These are phyloP conservation scores for Hydropsyche betteni DNA, from an alignment of 2,888 invertebrate genomes.

Conservation along the genomic window DNA sequence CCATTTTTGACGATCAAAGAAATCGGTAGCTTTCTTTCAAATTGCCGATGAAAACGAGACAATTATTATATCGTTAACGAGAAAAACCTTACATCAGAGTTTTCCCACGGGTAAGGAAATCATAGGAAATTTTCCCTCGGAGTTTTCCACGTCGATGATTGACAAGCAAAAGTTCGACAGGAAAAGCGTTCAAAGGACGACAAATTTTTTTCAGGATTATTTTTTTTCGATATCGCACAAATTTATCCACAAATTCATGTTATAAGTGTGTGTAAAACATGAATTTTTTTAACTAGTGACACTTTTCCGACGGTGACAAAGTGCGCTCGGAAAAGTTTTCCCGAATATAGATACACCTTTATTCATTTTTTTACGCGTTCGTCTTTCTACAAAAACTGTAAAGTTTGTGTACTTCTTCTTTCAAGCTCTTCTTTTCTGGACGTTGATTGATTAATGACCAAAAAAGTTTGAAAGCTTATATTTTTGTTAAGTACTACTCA, in stretches of 20 bases:
- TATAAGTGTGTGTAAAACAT: neutral
- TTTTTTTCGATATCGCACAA: neutral
- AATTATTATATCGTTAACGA: neutral
- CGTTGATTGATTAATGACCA: neutral
- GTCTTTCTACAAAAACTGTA: neutral
- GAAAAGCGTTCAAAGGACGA: too few species aligned
- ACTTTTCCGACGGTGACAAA: slow-evolving; percentile 10
- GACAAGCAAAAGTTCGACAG: slow-evolving; percentile 8
- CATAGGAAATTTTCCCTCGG: too few species aligned
- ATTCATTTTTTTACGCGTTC: neutral
- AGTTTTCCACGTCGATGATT: slow-evolving; percentile 5
- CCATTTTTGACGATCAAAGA: neutral
- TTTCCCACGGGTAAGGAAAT: too few species aligned
- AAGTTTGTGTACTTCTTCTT: too few species aligned
- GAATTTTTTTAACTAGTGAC: slow-evolving; percentile 1
- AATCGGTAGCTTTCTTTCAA: too few species aligned
- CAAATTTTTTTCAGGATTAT: neutral
- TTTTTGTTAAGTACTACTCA: too few species aligned
- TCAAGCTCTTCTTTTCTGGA: too few species aligned
- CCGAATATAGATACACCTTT: neutral
- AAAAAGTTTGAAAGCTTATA: neutral
- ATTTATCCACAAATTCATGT: neutral
- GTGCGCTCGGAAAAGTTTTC: neutral
- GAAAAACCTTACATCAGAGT: neutral
- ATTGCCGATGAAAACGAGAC: too few species aligned